phyloP scores from a whole-genome alignment of 2,888 invertebrate genomes.

The Xanthia togata region DNA sequence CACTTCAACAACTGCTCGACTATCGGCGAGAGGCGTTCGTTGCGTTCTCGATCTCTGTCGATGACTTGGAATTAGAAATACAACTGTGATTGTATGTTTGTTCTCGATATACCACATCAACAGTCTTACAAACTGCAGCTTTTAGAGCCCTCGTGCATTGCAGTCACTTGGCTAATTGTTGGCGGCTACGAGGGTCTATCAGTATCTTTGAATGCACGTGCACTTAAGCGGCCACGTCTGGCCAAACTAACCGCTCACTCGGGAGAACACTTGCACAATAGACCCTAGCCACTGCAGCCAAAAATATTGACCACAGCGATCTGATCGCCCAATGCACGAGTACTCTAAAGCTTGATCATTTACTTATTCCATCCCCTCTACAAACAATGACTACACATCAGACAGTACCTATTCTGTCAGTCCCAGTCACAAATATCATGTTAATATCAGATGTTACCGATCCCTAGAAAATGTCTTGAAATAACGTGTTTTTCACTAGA shows the following conservation, averaged over 20 bases:
- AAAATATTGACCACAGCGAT: neutral
- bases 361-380: conserved; percentile 29
- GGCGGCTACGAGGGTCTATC: neutral
- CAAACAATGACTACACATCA: conserved; percentile 28
- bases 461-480: conserved; percentile 50
- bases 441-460: conserved; percentile 43
- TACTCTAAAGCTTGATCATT: conserved; percentile 13
- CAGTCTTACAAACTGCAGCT: conserved; percentile 31
- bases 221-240: conserved; percentile 23
- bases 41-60: conserved; percentile 50
- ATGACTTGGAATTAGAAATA: conserved; percentile 28
- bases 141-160: conserved; percentile 17
- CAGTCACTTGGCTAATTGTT: neutral
- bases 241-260: conserved; percentile 35
- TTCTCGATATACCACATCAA: conserved; percentile 29
- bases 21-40: conserved; percentile 64
- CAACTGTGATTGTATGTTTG: conserved; percentile 45
- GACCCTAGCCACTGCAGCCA: neutral
- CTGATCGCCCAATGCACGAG: conserved; percentile 23
- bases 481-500: conserved; percentile 50
- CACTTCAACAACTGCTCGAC: conserved; percentile 42
- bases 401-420: conserved; percentile 29
- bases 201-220: neutral
- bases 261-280: conserved; percentile 19
- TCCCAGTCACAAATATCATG: conserved; percentile 44